Percentiles rank a stretch among this genome's conserved stretches.
These are phyloP conservation scores for Ispidina lecontei DNA, from an alignment of 2,797 vertebrate genomes.

Conservation along the genomic window DNA sequence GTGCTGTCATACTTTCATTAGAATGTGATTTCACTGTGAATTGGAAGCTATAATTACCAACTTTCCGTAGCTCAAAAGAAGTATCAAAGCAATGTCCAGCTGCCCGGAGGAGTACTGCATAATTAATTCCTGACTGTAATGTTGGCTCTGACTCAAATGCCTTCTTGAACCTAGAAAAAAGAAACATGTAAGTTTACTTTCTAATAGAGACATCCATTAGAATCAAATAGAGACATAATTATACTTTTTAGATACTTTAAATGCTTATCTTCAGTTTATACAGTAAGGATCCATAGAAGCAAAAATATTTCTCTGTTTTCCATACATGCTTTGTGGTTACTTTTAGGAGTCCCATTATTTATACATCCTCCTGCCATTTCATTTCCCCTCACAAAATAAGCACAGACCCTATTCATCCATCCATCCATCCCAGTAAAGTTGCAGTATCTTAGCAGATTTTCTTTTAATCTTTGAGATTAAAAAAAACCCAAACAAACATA, in stretches of 20 bases:
- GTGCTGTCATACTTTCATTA: background rate
- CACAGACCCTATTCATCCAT: background rate
- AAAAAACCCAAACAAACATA: background rate
- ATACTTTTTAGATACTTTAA: constrained; percentile 27
- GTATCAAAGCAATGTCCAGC: constrained; percentile 95
- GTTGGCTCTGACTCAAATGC: constrained; percentile 98
- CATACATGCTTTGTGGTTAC: constrained; percentile 51
- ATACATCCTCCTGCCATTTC: constrained; percentile 27
- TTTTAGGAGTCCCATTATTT: constrained; percentile 59
- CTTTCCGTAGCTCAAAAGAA: constrained; percentile 98
- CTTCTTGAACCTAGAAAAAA: constrained; percentile 90
- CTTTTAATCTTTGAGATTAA: background rate
- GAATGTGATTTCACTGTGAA: constrained; percentile 40
- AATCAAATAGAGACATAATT: constrained; percentile 2
- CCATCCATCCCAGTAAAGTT: background rate
- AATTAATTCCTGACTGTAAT: constrained; percentile 96
- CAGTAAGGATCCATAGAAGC: constrained; percentile 46
- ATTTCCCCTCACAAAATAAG: background rate
- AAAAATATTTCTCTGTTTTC: constrained; percentile 69
- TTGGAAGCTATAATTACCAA: constrained; percentile 85
- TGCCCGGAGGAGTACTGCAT: constrained; percentile 94
- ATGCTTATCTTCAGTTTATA: constrained; percentile 71
- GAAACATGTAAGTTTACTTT: constrained; percentile 68
- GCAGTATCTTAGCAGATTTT: background rate
- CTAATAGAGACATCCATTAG: background rate